Evolutionary conservation across 1,140 invertebrate species (phyloP), one percentile per base, ranked within the genome.

Genomic region (Drosophila truncata): DNA sequence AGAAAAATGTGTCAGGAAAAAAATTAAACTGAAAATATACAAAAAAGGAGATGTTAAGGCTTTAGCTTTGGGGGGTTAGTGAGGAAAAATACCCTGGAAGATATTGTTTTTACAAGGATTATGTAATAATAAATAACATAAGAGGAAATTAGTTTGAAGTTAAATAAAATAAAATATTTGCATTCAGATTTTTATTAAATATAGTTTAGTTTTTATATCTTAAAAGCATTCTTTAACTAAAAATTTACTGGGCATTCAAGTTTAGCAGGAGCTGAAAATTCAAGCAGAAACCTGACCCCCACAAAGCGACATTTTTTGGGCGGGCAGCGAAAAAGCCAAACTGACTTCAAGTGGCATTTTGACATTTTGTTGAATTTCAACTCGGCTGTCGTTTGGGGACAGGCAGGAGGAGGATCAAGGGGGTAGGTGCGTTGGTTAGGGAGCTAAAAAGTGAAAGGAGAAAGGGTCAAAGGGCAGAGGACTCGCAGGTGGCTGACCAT

Each of bases 321-420:
- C 39, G 20, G 18, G 9, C 5, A 33, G 23, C 46, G 61, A 63
- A 78, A 82, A 82, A 78, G 39, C 37, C 55, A 82, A 82, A 63
- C 62, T 55, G 47, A 64, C 69, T 82, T 78, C 80, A 82, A 82
- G 80, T 82, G 80, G 69, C 74, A 74, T 82, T 79, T 82, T 75
- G 80, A 82, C 74, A 78, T 82, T 82, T 82, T 82, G 69, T 64
- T 79, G 59, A 78, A 78, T 78, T 82, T 69, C 55, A 78, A 46
- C 69, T 82, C 66, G 58, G 33, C 23, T 59, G 27, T 70, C 47
- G 59, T 57, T 80, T 33, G 29, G 42, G 50, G 42, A 57, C 31
- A 29, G 50, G 16, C n/a, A 27, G 50, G 41, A 5, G 33, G 35
- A 0, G 35, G 42, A 33, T 47, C 18, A 49, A 10, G 23, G 63